Evolutionary conservation across 2,113 vertebrate species (phyloP).

Genomic region (Taxidea taxus): DNA sequence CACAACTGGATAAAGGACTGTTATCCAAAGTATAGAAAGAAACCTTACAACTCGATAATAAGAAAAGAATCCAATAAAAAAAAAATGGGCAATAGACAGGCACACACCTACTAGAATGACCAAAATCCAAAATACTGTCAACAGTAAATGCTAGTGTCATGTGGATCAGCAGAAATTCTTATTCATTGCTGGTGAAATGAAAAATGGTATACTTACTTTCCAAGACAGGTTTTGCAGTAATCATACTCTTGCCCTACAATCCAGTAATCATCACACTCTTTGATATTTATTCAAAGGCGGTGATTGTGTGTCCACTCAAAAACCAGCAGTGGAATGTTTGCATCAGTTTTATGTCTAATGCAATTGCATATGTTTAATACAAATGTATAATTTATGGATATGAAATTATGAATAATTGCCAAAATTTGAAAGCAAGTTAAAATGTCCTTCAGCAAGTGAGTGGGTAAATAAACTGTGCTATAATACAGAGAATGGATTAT

Average conservation of each 20-base stretch:
- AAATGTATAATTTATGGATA: neutral
- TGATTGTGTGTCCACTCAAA: neutral
- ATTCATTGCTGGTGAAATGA: neutral
- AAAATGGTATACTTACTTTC: neutral
- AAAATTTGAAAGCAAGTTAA: neutral
- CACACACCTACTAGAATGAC: neutral
- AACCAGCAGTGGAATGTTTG: too few relatives aligned
- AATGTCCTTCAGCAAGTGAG: neutral
- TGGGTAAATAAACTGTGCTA: neutral
- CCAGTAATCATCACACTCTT: too few relatives aligned
- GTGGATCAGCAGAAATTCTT: neutral
- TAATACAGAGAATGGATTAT: neutral
- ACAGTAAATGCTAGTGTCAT: neutral
- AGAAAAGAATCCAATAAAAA: neutral
- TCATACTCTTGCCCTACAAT: neutral
- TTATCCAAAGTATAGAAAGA: too few relatives aligned
- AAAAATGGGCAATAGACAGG: neutral
- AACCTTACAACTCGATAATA: too few relatives aligned
- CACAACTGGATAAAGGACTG: neutral
- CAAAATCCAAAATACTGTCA: neutral
- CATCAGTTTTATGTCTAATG: neutral
- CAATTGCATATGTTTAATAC: neutral
- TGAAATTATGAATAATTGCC: neutral
- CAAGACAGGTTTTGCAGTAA: neutral
- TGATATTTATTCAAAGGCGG: neutral